These are phyloP conservation scores for Empidonax traillii DNA, from an alignment of 2,113 vertebrate species.

Conservation along the genomic window DNA sequence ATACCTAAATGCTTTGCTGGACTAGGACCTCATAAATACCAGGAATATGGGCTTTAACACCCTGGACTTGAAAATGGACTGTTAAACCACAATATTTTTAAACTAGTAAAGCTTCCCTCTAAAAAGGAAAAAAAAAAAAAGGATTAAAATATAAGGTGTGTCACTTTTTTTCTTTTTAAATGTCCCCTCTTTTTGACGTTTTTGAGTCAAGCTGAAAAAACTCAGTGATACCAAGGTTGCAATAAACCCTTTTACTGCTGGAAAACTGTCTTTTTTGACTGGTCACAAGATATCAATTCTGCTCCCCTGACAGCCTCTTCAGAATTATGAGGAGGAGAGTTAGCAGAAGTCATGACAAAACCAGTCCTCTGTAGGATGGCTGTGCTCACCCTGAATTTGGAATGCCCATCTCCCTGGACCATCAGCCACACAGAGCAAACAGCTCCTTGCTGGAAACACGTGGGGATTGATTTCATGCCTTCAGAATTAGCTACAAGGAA, in stretches of 20 bases:
- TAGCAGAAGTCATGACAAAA: not conserved
- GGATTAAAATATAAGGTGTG: not conserved
- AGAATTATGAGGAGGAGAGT: not conserved
- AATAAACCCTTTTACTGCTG: not conserved
- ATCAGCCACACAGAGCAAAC: not conserved
- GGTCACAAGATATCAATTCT: not conserved
- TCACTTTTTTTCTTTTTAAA: not conserved
- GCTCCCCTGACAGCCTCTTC: not conserved
- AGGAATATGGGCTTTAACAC: not conserved
- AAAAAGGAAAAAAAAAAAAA: not conserved
- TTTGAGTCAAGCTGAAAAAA: not conserved
- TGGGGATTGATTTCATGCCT: not conserved
- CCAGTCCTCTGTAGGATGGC: accelerated
- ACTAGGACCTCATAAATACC: not conserved
- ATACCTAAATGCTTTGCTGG: not conserved
- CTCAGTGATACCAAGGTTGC: not conserved
- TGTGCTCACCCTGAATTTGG: not conserved
- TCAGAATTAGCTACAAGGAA: not conserved
- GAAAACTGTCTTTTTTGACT: not conserved
- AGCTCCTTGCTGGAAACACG: not conserved
- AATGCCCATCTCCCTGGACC: not conserved
- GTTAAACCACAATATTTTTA: not conserved
- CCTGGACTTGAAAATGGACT: not conserved
- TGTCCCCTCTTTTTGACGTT: not conserved
- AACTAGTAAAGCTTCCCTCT: not conserved